Base-by-base conservation (phyloP, 1,140 invertebrate species). In the Lanistes nyassanus region DNA sequence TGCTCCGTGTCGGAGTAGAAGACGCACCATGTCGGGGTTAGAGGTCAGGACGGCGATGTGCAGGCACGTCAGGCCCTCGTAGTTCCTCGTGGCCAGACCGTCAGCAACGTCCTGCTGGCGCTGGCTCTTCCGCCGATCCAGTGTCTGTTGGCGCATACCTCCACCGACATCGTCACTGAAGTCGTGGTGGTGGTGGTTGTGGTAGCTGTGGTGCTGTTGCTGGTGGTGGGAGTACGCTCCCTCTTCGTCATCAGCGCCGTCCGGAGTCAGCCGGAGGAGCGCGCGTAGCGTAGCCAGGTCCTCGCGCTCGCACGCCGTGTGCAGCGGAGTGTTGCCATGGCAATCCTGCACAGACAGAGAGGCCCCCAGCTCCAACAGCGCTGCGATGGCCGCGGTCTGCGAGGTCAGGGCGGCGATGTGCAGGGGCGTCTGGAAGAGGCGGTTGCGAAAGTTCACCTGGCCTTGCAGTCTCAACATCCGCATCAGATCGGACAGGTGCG, bases 1-100 rank as follows among this genome's bases (percentile, higher is more conserved):
- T 7, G 82, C 80, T 26, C 80, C 80, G 7, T 75, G 74, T 7
- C 64, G 21, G 7, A 83, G 69, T 47, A 83, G 69, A 53, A 76
- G 51, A 16, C 39, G 31, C 23, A 81, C 70, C 1, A 77, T 65
- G 21, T 67, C 39, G 6, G 29, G 29, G 42, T 76, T 60, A 34
- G 58, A 55, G 19, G 53, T 42, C 31, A 70, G 31, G 0, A 74
- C 74, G 29, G 81, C 79, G 19, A 82, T 16, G 68, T 81, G 81
- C 31, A 82, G 56, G 85, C 94, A 95, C 80, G 92, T 93, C 88
- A 95, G 92, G 84, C 95, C 94, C 86, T 93, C 92, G 87, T 94
- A 94, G 86, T 95, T 95, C 84, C 91, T 92, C 83, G 93, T 92
- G 81, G 95, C 92, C 39, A 95, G 88, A 79, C 80, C 73, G 56